Evolutionary conservation across 2,888 invertebrate genomes (phyloP).

Genomic region (Athetis lepigone): DNA sequence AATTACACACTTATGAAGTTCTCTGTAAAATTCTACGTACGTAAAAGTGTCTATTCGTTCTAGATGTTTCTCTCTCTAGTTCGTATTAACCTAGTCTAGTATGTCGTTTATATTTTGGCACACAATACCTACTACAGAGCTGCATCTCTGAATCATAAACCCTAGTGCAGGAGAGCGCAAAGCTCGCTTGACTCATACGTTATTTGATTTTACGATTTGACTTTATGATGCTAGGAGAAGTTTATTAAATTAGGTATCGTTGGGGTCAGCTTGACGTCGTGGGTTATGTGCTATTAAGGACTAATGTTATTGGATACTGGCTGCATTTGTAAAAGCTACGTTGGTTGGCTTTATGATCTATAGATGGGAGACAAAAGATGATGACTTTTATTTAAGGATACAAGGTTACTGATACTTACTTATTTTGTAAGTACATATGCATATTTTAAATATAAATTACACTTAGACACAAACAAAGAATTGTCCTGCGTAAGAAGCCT

Average conservation of each 20-base stretch:
- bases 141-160: conserved; percentile 48
- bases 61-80: conserved; percentile 1
- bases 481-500: too few relatives aligned
- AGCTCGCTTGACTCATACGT: conserved; percentile 48
- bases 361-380: background rate
- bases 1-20: too few relatives aligned
- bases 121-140: conserved; percentile 7
- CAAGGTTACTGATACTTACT: too few relatives aligned
- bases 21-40: too few relatives aligned
- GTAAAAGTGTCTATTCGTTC: background rate
- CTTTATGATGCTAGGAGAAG: conserved; percentile 43
- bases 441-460: too few relatives aligned
- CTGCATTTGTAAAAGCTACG: conserved; percentile 11
- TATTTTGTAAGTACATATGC: too few relatives aligned
- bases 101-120: conserved; percentile 34
- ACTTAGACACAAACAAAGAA: too few relatives aligned
- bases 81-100: background rate
- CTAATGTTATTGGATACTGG: conserved; percentile 27
- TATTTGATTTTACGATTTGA: conserved; percentile 46
- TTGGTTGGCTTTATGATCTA: background rate
- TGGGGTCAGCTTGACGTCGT: conserved; percentile 29
- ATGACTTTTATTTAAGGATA: too few relatives aligned
- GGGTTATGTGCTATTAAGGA: conserved; percentile 23
- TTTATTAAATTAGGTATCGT: conserved; percentile 42
- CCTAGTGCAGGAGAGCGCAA: conserved; percentile 27